A percentile compares a stretch with the other conserved stretches of the same genome.
Conservation (phyloP, 1,140 invertebrate species). For the Drosophila hydei region DNA sequence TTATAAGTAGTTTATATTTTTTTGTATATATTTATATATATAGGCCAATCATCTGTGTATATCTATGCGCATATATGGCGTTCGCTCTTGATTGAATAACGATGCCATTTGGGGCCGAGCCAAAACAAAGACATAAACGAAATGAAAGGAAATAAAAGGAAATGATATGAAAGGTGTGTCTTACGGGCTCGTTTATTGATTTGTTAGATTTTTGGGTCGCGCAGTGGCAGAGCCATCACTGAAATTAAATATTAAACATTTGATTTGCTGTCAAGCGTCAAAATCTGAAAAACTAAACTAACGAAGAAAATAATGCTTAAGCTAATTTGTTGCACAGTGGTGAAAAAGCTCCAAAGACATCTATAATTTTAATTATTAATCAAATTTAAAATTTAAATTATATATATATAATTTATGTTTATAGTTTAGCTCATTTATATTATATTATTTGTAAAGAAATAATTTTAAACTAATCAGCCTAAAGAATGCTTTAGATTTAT, state of each 20-base stretch:
- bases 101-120: conserved; percentile 44
- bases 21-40: not conserved
- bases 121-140: conserved; percentile 50
- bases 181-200: conserved; percentile 55
- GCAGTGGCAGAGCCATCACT: conserved; percentile 53
- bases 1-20: conserved; percentile 22
- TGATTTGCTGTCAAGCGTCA: conserved; percentile 30
- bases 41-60: not conserved
- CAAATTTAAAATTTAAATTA: too few relatives aligned
- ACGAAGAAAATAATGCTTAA: not conserved
- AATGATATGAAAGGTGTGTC: conserved; percentile 47
- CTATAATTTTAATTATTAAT: too few relatives aligned
- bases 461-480: too few relatives aligned
- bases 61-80: not conserved
- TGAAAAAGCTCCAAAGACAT: not conserved
- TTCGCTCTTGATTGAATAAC: conserved; percentile 11
- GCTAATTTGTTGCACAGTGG: conserved; percentile 32
- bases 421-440: too few relatives aligned
- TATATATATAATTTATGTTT: too few relatives aligned
- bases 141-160: conserved; percentile 36
- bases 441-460: too few relatives aligned
- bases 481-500: too few relatives aligned
- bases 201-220: conserved; percentile 26
- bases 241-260: conserved; percentile 68
- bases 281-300: too few relatives aligned